phyloP scores from a whole-genome alignment of 1,140 invertebrate genomes.

The Telenomus remus region DNA sequence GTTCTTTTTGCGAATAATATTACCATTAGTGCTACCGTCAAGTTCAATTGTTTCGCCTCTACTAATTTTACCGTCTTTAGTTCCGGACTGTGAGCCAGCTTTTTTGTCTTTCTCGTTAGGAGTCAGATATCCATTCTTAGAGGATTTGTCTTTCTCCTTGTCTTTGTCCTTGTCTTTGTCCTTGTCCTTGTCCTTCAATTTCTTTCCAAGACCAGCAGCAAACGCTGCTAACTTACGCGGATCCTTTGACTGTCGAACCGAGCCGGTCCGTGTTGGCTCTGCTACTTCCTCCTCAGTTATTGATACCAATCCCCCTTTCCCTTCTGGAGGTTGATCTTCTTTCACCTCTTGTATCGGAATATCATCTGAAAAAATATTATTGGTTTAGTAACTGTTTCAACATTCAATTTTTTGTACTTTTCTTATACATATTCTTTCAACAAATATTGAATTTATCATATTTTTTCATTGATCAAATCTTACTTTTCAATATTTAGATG shows the following conservation, averaged over 20 bases:
- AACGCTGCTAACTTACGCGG: constrained; percentile 61
- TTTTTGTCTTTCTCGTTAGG: constrained; percentile 67
- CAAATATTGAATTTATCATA: neutral
- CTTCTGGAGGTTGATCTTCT: constrained; percentile 64
- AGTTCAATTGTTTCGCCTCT: constrained; percentile 61
- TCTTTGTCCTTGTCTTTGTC: constrained; percentile 68
- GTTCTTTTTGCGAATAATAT: constrained; percentile 65
- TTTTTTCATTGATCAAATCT: too few relatives aligned
- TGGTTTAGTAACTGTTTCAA: too few relatives aligned
- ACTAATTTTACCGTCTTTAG: constrained; percentile 65
- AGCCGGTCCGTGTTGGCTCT: constrained; percentile 63
- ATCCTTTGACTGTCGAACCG: constrained; percentile 67
- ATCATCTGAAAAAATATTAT: constrained; percentile 64
- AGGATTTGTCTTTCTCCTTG: constrained; percentile 58
- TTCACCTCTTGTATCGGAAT: constrained; percentile 71
- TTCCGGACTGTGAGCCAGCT: constrained; percentile 55
- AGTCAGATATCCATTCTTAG: constrained; percentile 63
- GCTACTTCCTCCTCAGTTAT: constrained; percentile 67
- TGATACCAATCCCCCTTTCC: constrained; percentile 68
- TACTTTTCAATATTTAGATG: too few relatives aligned
- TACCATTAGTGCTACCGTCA: constrained; percentile 58
- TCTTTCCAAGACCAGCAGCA: constrained; percentile 61
- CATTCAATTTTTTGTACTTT: too few relatives aligned
- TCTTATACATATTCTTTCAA: neutral
- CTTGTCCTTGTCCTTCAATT: constrained; percentile 66